Conservation (phyloP, 1,140 invertebrate genomes). For the Pseudachorutes palmiensis region DNA sequence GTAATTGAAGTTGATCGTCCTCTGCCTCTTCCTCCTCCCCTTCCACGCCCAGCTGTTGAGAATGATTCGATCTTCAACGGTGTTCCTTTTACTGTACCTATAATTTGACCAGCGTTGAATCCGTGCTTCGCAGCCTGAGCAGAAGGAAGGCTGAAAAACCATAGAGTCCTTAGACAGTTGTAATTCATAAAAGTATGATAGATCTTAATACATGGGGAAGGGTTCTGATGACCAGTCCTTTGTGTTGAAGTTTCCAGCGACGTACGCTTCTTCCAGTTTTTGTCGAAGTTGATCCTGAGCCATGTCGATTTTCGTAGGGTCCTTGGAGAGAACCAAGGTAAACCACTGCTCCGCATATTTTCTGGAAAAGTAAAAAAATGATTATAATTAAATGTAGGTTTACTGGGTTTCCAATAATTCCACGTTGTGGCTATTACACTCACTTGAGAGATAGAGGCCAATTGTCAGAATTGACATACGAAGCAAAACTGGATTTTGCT, state of each 20-base stretch:
- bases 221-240: not conserved
- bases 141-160: not conserved
- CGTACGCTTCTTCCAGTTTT: not conserved
- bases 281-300: not conserved
- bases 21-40: conserved; percentile 23
- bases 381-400: not conserved
- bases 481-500: not conserved
- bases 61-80: conserved; percentile 25
- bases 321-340: not conserved
- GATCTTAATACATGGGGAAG: not conserved
- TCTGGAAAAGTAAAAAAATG: not conserved
- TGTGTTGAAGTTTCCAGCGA: conserved; percentile 5
- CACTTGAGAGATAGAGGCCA: not conserved
- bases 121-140: not conserved
- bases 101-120: conserved; percentile 26
- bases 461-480: conserved; percentile 1
- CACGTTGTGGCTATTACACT: no score
- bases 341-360: conserved; percentile 2
- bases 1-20: not conserved
- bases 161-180: no score
- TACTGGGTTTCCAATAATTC: not conserved
- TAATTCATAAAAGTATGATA: conserved; percentile 6
- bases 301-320: not conserved
- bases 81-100: conserved; percentile 34
- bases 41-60: conserved; percentile 41